Percentiles rank a stretch among this genome's conserved stretches.
Conservation (phyloP, 2,113 vertebrate genomes). For the Toxotes jaculatrix region DNA sequence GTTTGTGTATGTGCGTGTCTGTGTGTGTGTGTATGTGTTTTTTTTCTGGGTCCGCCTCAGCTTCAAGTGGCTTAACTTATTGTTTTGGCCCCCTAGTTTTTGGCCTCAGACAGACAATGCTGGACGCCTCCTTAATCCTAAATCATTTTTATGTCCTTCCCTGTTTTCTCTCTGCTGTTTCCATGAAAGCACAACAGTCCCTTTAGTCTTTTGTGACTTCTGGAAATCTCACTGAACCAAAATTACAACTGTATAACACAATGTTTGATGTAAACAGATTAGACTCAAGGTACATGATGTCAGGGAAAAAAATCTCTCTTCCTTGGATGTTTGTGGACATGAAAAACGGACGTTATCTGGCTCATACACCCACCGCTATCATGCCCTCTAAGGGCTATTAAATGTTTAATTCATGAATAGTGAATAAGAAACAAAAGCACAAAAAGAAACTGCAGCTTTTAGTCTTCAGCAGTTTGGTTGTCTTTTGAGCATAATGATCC, state of each 20-base stretch:
- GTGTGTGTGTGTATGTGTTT: constrained; percentile 6
- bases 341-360: constrained; percentile 21
- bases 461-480: constrained; percentile 27
- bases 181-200: too few species aligned
- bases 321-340: constrained; percentile 17
- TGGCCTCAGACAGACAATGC: constrained; percentile 2
- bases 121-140: constrained; percentile 9
- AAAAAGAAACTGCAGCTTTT: constrained; percentile 26
- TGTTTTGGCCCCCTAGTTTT: constrained; percentile 31
- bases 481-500: constrained; percentile 49
- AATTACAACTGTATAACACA: not conserved
- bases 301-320: constrained; percentile 1
- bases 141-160: not conserved
- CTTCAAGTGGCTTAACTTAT: constrained; percentile 36
- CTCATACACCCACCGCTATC: constrained; percentile 13
- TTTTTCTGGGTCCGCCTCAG: not conserved
- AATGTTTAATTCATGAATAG: constrained; percentile 58
- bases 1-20: constrained; percentile 10
- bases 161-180: not conserved
- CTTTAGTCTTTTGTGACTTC: not conserved
- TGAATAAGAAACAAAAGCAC: constrained; percentile 47
- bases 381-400: constrained; percentile 28
- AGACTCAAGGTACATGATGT: not conserved
- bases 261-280: constrained; percentile 11
- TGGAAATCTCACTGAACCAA: not conserved